Conservation (phyloP, 2,797 vertebrate species). For the Leuciscus waleckii region DNA sequence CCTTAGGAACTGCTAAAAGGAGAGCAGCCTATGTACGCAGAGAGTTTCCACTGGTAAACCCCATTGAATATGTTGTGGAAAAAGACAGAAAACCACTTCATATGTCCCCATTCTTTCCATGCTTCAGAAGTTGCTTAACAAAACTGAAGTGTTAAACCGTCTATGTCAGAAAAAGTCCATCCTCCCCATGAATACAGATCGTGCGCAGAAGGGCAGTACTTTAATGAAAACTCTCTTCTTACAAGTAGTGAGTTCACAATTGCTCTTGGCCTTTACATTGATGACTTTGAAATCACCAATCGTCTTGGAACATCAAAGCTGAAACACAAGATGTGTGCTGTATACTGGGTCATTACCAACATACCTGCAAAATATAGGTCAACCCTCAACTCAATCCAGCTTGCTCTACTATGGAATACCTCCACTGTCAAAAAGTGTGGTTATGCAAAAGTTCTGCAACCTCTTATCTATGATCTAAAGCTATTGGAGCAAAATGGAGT, state of each 20-base stretch:
- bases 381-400: slow-evolving; percentile 49
- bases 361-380: slow-evolving; percentile 61
- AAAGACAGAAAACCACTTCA: slow-evolving; percentile 49
- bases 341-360: slow-evolving; percentile 59
- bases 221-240: slow-evolving; percentile 48
- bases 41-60: slow-evolving; percentile 51
- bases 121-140: too few relatives aligned
- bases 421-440: slow-evolving; percentile 49
- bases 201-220: slow-evolving; percentile 45
- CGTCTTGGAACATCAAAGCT: not conserved
- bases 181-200: not conserved
- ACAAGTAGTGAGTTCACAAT: slow-evolving; percentile 36
- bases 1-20: slow-evolving; percentile 49
- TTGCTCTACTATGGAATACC: slow-evolving; percentile 51
- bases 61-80: slow-evolving; percentile 45
- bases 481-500: slow-evolving; percentile 52
- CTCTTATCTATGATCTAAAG: slow-evolving; percentile 46
- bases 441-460: slow-evolving; percentile 52
- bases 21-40: slow-evolving; percentile 49
- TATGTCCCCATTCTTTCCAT: slow-evolving; percentile 43
- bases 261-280: not conserved
- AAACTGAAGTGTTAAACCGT: too few relatives aligned
- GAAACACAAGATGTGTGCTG: slow-evolving; percentile 60
- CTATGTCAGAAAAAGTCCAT: too few relatives aligned
- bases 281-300: not conserved